phyloP scores from a whole-genome alignment of 2,888 invertebrate species.

The Stenoptilia bipunctidactyla region DNA sequence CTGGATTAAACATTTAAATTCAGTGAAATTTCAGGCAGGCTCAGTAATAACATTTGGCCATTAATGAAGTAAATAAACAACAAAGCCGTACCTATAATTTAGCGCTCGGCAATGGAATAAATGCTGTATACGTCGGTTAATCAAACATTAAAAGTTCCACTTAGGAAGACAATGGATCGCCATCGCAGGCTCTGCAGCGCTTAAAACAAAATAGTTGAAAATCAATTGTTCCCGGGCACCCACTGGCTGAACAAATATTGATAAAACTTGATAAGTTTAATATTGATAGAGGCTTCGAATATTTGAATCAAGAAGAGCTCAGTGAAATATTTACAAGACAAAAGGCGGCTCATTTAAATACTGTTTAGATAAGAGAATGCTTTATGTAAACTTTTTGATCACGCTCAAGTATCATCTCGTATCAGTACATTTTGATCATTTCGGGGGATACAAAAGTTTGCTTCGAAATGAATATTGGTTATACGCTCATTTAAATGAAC shows the following conservation, averaged over 20 bases:
- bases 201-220: slow-evolving; percentile 7
- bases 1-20: too few relatives aligned
- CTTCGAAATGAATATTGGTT: too few relatives aligned
- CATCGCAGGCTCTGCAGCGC: background rate
- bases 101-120: slow-evolving; percentile 8
- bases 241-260: slow-evolving; percentile 24
- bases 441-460: too few relatives aligned
- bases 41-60: too few relatives aligned
- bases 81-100: slow-evolving; percentile 7
- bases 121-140: slow-evolving; percentile 12
- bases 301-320: slow-evolving; percentile 17
- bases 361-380: too few relatives aligned
- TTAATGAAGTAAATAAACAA: slow-evolving; percentile 13
- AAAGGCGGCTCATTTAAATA: background rate
- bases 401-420: too few relatives aligned
- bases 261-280: slow-evolving; percentile 24
- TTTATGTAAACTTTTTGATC: too few relatives aligned
- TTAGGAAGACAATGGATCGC: slow-evolving; percentile 12
- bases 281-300: slow-evolving; percentile 22
- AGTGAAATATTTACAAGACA: slow-evolving; percentile 3
- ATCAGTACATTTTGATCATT: too few relatives aligned
- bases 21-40: too few relatives aligned
- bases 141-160: slow-evolving; percentile 14
- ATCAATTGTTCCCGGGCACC: slow-evolving; percentile 13
- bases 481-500: too few relatives aligned